These are phyloP conservation scores for Clistopyga incitator DNA, from an alignment of 2,888 invertebrate genomes.

Conservation along the genomic window DNA sequence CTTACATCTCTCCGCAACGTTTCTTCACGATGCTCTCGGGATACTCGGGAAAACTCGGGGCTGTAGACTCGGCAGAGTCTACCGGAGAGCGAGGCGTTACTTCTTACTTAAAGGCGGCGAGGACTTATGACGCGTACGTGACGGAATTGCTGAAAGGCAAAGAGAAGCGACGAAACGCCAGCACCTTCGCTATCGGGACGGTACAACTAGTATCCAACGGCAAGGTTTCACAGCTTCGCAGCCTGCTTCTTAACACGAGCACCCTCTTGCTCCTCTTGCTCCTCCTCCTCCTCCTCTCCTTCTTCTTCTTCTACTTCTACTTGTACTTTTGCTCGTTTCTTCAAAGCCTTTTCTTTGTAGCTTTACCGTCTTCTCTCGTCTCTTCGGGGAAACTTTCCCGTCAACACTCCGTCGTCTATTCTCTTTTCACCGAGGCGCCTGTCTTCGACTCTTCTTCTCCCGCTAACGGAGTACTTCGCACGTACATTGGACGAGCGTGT, in stretches of 20 bases:
- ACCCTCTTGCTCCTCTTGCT: constrained; percentile 13
- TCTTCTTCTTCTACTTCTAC: constrained; percentile 9
- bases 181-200: constrained; percentile 43
- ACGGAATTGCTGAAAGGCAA: constrained; percentile 79
- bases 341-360: constrained; percentile 44
- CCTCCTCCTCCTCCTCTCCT: constrained; percentile 23
- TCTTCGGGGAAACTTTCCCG: constrained; percentile 45
- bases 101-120: constrained; percentile 80
- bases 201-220: constrained; percentile 41
- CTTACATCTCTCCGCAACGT: constrained; percentile 55
- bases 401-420: constrained; percentile 31
- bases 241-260: constrained; percentile 53
- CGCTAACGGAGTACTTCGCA: constrained; percentile 48
- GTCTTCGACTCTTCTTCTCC: constrained; percentile 25
- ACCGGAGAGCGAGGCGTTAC: constrained; percentile 71
- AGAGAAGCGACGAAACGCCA: constrained; percentile 60
- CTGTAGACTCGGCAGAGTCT: constrained; percentile 69
- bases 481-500: constrained; percentile 42
- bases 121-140: constrained; percentile 82
- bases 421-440: constrained; percentile 27
- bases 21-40: constrained; percentile 62
- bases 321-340: constrained; percentile 25
- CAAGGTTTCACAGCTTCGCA: constrained; percentile 13
- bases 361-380: constrained; percentile 40
- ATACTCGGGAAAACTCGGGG: constrained; percentile 71